phyloP scores from a whole-genome alignment of 2,797 vertebrate species.

The Vultur gryphus region DNA sequence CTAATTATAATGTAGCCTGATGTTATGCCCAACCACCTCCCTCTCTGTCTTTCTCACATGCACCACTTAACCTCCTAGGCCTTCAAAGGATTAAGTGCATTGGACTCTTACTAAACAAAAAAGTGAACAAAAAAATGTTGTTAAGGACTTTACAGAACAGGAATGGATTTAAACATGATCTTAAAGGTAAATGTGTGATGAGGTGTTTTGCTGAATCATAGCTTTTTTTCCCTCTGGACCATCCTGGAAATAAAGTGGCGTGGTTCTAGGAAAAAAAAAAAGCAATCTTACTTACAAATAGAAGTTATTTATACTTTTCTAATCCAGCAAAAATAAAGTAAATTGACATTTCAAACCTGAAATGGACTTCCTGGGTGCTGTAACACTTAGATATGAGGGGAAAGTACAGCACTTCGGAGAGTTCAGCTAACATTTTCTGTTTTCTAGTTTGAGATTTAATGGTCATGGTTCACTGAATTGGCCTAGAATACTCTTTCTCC shows the following conservation, averaged over 20 bases:
- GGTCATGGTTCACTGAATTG: background rate
- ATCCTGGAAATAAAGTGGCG: background rate
- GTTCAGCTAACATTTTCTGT: fast-evolving
- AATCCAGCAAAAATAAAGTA: background rate
- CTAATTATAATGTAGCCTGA: background rate
- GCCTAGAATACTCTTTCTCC: background rate
- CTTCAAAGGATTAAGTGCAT: background rate
- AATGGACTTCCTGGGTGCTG: background rate
- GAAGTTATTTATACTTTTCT: background rate
- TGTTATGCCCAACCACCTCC: background rate
- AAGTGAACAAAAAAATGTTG: background rate
- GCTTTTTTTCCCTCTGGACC: background rate
- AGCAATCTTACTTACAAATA: background rate
- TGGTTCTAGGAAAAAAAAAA: background rate
- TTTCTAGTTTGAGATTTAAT: background rate
- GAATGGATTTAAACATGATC: background rate
- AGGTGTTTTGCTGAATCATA: background rate
- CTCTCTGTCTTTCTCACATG: background rate
- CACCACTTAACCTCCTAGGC: background rate
- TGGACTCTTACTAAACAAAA: background rate
- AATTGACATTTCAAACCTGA: background rate
- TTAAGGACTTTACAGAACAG: background rate
- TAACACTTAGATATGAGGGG: background rate
- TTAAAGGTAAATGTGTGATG: background rate
- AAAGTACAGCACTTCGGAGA: background rate